Conservation (phyloP, 2,113 vertebrate genomes). For the Gorilla gorilla region DNA sequence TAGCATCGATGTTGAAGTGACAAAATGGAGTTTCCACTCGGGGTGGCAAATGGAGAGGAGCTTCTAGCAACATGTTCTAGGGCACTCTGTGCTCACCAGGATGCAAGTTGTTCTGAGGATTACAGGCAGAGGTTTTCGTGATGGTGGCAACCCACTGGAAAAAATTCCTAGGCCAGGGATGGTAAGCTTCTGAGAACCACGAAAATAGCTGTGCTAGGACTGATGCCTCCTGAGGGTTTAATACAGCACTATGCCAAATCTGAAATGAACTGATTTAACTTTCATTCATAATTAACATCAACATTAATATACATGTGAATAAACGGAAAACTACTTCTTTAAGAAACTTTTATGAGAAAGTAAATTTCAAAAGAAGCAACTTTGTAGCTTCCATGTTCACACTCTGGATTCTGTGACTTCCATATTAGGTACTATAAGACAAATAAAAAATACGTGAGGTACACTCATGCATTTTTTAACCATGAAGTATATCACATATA, state of each 20-base stretch:
- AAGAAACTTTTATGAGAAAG: background rate
- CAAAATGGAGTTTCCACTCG: conserved; percentile 11
- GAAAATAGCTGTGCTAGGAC: background rate
- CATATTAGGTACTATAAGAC: background rate
- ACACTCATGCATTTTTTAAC: background rate
- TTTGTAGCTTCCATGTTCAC: background rate
- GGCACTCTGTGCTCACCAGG: background rate
- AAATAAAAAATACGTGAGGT: background rate
- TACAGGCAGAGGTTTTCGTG: background rate
- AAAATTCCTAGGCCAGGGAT: background rate
- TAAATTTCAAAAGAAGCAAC: background rate
- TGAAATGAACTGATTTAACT: background rate
- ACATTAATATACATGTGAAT: background rate
- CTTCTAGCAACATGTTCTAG: background rate
- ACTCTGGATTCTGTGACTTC: background rate
- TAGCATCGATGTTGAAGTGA: background rate
- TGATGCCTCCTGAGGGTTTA: background rate
- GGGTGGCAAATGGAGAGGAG: background rate
- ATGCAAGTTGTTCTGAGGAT: background rate
- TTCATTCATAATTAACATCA: background rate
- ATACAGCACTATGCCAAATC: background rate
- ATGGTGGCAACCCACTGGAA: background rate
- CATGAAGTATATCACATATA: background rate
- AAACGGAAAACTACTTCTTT: background rate
- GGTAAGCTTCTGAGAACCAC: background rate